phyloP scores from a whole-genome alignment of 2,113 vertebrate species.

The Etheostoma cragini region DNA sequence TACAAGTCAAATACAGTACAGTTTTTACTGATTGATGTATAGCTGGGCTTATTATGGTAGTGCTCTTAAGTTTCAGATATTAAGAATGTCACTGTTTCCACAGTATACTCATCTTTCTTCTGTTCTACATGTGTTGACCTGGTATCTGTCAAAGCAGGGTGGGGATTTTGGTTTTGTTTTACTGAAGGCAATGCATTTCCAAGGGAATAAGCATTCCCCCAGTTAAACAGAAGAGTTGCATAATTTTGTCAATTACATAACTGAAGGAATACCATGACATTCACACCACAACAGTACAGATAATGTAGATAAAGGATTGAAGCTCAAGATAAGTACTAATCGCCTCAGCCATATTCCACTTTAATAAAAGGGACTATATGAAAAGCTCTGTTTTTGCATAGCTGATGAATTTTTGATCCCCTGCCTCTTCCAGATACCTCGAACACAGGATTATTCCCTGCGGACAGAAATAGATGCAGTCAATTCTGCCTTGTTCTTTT shows the following conservation, averaged over 20 bases:
- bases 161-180: slow-evolving; percentile 38
- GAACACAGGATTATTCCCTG: slow-evolving; percentile 63
- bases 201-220: slow-evolving; percentile 38
- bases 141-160: slow-evolving; percentile 47
- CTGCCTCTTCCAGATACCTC: slow-evolving; percentile 55
- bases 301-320: slow-evolving; percentile 32
- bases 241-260: slow-evolving; percentile 70
- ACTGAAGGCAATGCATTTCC: slow-evolving; percentile 47
- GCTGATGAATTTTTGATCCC: slow-evolving; percentile 62
- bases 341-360: slow-evolving; percentile 53
- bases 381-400: slow-evolving; percentile 48
- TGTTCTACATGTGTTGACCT: slow-evolving; percentile 33
- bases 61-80: slow-evolving; percentile 22
- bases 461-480: slow-evolving; percentile 52
- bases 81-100: neutral
- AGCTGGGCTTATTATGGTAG: neutral
- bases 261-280: slow-evolving; percentile 34
- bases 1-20: slow-evolving; percentile 23
- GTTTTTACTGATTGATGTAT: slow-evolving; percentile 11
- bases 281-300: slow-evolving; percentile 39
- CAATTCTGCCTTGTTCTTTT: slow-evolving; percentile 50
- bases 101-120: slow-evolving; percentile 1
- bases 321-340: slow-evolving; percentile 55
- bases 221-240: slow-evolving; percentile 42
- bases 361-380: slow-evolving; percentile 49